A percentile compares a stretch with the other conserved stretches of the same genome.
Evolutionary conservation across 2,888 invertebrate species (phyloP).

Genomic region (Cancer borealis): DNA sequence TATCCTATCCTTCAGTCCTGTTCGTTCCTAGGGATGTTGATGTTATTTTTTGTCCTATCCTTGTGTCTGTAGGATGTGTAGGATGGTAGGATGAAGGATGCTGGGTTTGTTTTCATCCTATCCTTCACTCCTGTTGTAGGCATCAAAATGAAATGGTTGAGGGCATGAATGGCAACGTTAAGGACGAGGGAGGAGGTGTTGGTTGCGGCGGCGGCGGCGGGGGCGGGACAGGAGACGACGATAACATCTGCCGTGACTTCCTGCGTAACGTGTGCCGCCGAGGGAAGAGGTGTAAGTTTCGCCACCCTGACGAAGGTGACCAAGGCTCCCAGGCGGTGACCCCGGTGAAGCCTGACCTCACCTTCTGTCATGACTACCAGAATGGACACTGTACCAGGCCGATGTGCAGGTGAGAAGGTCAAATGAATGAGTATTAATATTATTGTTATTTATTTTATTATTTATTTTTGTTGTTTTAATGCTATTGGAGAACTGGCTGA

Average conservation of each 20-base stretch:
- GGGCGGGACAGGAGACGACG: conserved; percentile 53
- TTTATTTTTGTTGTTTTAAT: too few species aligned
- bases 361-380: conserved; percentile 84
- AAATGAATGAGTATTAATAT: too few species aligned
- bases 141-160: conserved; percentile 68
- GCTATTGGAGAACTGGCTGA: too few species aligned
- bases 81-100: too few species aligned
- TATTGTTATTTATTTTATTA: too few species aligned
- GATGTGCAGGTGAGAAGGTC: conserved; percentile 83
- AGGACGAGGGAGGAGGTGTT: conserved; percentile 59
- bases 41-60: too few species aligned
- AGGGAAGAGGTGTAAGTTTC: conserved; percentile 84
- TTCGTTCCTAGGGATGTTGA: too few species aligned
- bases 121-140: background rate
- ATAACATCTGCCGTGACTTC: conserved; percentile 82
- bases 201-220: background rate
- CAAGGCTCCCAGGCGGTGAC: conserved; percentile 76
- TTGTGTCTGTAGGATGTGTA: too few species aligned
- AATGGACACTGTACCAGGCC: conserved; percentile 88
- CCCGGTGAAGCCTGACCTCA: conserved; percentile 71
- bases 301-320: conserved; percentile 81
- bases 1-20: too few species aligned
- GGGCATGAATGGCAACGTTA: conserved; percentile 66
- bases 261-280: conserved; percentile 84
- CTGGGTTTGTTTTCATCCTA: too few species aligned